Base-by-base conservation (phyloP, 2,797 vertebrate genomes). In the Chrosomus eos region DNA sequence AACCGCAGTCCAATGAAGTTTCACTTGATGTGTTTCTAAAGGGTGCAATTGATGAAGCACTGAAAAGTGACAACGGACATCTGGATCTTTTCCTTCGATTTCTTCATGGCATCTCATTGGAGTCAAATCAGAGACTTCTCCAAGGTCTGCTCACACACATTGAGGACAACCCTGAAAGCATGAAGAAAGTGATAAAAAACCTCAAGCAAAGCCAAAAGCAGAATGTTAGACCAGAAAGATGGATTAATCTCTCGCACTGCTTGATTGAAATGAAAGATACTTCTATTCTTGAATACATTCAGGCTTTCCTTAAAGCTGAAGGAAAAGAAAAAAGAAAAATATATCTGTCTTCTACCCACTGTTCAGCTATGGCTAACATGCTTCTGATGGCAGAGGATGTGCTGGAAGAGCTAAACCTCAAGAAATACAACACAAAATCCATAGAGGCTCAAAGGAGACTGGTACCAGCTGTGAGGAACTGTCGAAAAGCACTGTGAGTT, bases 231-330 rank as follows among this genome's bases (percentile, higher is more conserved):
- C 74, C 85, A 31, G 85, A 86, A 38, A 82, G 85, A 43, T 86
- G 81, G 66, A 79, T 83, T 48, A 86, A 86, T 79, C 74, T 86
- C 40, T 79, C 76, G 9, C 55, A 86, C n/a, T 86, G 85, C 67
- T 66, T 86, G 23, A 16, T 79, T 23, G 85, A 86, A 86, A 83
- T 86, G 67, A 83, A 86, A 43, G 85, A 86, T 36, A 38, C 23
- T 38, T 79, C 74, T 33, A 51, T 86, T 38, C 55, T 43, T 26
- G 21, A 66, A 18, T 68, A 86, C 18, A 55, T 86, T 62, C 67
- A 80, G 18, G 75, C n/a, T 40, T 53, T 18, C 31, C 5, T 83
- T 10, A 83, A 73, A 38, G n/a, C 55, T 18, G 58, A 71, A 62
- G 60, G 3, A 67, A 66, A 53, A n/a, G 21, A 5, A 1, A 48